Conservation (phyloP, 2,113 vertebrate species). For the Callithrix jacchus region DNA sequence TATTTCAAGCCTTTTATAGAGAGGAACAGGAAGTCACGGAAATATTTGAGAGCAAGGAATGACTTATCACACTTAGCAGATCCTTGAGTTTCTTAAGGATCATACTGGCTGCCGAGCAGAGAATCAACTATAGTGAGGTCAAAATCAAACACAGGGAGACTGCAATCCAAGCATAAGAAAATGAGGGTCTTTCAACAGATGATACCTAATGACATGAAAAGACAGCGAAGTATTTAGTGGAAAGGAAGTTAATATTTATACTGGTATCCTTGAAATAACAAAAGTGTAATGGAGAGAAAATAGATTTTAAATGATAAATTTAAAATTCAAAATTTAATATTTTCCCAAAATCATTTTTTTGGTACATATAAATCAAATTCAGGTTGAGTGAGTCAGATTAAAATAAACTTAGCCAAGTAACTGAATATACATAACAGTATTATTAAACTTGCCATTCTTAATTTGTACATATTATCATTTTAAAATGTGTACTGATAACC, state of each 20-base stretch:
- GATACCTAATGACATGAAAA: background rate
- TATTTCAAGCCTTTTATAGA: background rate
- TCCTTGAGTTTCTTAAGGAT: background rate
- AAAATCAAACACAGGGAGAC: background rate
- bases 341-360: background rate
- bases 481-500: background rate
- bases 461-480: background rate
- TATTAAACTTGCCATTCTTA: conserved; percentile 1
- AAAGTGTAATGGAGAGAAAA: conserved; percentile 55
- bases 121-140: background rate
- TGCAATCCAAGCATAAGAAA: background rate
- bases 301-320: background rate
- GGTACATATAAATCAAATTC: background rate
- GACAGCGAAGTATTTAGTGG: background rate
- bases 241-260: background rate
- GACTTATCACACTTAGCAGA: background rate
- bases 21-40: background rate
- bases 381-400: background rate
- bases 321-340: conserved; percentile 8
- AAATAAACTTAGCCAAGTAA: background rate
- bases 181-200: background rate
- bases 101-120: background rate
- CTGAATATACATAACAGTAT: background rate
- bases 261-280: conserved; percentile 35
- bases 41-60: background rate